Evolutionary conservation across 2,113 vertebrate species (phyloP).

Genomic region (Leptobrachium leishanense): DNA sequence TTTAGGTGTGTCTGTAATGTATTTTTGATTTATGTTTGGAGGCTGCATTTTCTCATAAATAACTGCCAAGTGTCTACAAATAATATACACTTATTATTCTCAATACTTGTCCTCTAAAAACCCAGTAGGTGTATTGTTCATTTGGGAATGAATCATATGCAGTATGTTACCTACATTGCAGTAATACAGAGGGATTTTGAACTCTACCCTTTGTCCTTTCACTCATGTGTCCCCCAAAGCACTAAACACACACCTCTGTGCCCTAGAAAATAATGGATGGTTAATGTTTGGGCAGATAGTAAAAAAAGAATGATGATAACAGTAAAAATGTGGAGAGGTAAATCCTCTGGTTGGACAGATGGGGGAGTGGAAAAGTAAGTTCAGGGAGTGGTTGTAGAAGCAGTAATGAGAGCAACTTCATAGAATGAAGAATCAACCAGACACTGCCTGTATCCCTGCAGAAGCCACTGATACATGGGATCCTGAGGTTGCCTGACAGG

Average conservation of each 20-base stretch:
- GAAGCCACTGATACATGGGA: constrained; percentile 18
- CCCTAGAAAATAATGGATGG: constrained; percentile 7
- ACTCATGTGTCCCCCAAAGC: constrained; percentile 33
- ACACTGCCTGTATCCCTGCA: constrained; percentile 20
- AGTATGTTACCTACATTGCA: no score
- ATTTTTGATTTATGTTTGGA: no score
- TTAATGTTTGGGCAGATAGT: background rate
- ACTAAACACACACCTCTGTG: constrained; percentile 13
- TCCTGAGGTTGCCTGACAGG: background rate
- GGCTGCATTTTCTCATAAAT: no score
- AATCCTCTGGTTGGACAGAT: constrained; percentile 35
- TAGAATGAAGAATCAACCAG: constrained; percentile 31
- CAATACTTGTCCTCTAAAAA: no score
- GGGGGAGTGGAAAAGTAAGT: constrained; percentile 37
- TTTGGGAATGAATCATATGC: no score
- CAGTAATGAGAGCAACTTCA: constrained; percentile 34
- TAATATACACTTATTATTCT: no score
- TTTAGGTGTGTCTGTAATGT: no score
- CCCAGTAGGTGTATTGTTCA: no score
- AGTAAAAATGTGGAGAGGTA: constrained; percentile 18
- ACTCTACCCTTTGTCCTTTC: constrained; percentile 37
- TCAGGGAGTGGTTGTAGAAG: constrained; percentile 41
- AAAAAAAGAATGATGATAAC: constrained; percentile 8
- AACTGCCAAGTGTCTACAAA: no score
- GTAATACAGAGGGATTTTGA: background rate